Base-by-base conservation (phyloP, 2,888 invertebrate species). In the Sesia bembeciformis region DNA sequence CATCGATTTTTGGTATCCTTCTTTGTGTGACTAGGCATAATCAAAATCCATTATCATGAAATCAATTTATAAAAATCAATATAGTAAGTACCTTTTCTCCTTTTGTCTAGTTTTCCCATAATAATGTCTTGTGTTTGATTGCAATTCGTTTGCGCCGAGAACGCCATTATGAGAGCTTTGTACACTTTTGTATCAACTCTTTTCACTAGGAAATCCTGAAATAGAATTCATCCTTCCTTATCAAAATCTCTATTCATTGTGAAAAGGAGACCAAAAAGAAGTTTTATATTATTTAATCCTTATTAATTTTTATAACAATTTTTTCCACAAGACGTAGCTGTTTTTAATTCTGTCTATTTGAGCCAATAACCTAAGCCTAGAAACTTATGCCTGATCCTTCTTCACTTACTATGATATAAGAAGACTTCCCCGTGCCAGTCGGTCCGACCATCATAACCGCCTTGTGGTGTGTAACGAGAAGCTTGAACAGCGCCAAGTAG, bases 71-170 rank as follows among this genome's bases (percentile, higher is more conserved):
- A 23, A 23, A 23, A 23, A 23, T 23, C 23, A 23, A 23, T 23
- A 23, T 23, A 23, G 23, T 67, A 90, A n/a, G 43, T 67, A 90
- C 94, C 97, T 90, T 97, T 98, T 52, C 97, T 91, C 54, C 98
- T 90, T 77, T 97, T 97, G 76, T 98, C 98, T 64, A 98, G 81
- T 80, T 97, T 98, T 3, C 94, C 94, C 97, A 98, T 97, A 51
- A 98, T 96, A 54, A 98, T 96, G 70, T 97, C 96, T 83, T 98
- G 98, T 0, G 97, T 97, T 78, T 97, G 96, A 84, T 96, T 97
- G 41, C 97, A 97, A 23, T 95, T 94, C 0, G 97, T 98, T 87
- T 97, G 97, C 0, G 98, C 97, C 0, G 98, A 97, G 78, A 98
- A 98, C 63, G 95, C 97, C 68, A 98, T 93, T 60, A 97, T 94